Base-by-base conservation (phyloP, 2,797 vertebrate species). In the Mormyrus hasselquistii region DNA sequence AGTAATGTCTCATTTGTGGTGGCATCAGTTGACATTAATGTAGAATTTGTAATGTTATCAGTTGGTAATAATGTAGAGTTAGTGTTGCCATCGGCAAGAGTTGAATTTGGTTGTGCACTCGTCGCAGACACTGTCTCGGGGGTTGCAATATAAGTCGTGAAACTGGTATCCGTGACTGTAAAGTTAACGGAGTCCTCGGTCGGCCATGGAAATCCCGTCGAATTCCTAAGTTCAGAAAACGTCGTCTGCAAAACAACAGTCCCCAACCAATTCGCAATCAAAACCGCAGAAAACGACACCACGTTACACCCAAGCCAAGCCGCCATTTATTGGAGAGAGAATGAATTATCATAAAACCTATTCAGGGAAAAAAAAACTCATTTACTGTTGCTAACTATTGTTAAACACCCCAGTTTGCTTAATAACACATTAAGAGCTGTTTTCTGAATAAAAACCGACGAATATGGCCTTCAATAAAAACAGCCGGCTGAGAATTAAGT, bases 321-420 rank as follows among this genome's bases (percentile, higher is more conserved):
- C 83, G 73, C 89, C 95, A 95, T 95, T n/a, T 90, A 88, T 8
- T 25, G 10, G 44, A 84, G 12, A 83, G 1, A 47, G 8, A 47
- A 22, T 3, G 4, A 84, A 8, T 50, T 50, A 44, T 25, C 4
- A 84, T 25, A 84, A 50, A 84, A 79, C 34, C 38, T 22, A 49
- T 84, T 84, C 19, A 41, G 2, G 38, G 3, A n/a, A 47, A n/a
- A 47, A n/a, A 84, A 49, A 50, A 8, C 38, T 25, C 3, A 50
- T 47, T 84, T 50, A 22, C 25, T n/a, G 73, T 79, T 47, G 9
- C 41, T 50, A 84, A 22, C 47, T 50, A 50, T 25, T 49, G 41
- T 84, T 44, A 49, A 84, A 84, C 82, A 9, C 8, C 8, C 9
- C 79, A 84, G 25, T 50, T 50, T 84, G 19, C n/a, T 25, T 84